Conservation (phyloP, 2,113 vertebrate genomes). For the Pantherophis guttatus region DNA sequence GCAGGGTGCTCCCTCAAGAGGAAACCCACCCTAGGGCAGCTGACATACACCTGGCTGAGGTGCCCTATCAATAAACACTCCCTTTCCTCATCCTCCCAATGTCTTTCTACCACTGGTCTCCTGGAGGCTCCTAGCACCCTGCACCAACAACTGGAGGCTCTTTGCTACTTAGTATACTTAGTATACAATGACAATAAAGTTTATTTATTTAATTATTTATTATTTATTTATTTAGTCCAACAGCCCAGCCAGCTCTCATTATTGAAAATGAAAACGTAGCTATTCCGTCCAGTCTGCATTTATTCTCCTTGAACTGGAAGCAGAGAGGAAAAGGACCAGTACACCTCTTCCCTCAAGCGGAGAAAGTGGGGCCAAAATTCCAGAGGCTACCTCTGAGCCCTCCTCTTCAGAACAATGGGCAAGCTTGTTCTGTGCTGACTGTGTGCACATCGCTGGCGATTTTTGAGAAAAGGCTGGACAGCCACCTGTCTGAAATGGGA, state of each 20-base stretch:
- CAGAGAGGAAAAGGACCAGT: neutral
- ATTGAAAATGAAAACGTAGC: neutral
- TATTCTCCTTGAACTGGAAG: neutral
- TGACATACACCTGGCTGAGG: neutral
- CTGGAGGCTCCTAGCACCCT: neutral
- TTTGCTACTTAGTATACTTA: neutral
- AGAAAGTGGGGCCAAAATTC: neutral
- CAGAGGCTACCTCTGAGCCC: neutral
- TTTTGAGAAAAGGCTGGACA: no score
- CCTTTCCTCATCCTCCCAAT: neutral
- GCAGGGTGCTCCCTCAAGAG: neutral
- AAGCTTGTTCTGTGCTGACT: neutral
- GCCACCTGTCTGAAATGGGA: no score
- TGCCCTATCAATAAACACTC: neutral
- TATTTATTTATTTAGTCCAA: no score
- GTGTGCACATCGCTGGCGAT: neutral
- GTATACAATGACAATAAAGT: no score
- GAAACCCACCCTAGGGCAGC: rapidly evolving
- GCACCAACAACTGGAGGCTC: neutral
- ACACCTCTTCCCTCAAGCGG: neutral
- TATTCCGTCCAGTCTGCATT: neutral
- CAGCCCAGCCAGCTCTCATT: neutral
- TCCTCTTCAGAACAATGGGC: neutral
- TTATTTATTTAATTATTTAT: no score
- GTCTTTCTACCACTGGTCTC: neutral